These are phyloP conservation scores for Actias luna DNA, from an alignment of 2,888 invertebrate genomes.

Conservation along the genomic window DNA sequence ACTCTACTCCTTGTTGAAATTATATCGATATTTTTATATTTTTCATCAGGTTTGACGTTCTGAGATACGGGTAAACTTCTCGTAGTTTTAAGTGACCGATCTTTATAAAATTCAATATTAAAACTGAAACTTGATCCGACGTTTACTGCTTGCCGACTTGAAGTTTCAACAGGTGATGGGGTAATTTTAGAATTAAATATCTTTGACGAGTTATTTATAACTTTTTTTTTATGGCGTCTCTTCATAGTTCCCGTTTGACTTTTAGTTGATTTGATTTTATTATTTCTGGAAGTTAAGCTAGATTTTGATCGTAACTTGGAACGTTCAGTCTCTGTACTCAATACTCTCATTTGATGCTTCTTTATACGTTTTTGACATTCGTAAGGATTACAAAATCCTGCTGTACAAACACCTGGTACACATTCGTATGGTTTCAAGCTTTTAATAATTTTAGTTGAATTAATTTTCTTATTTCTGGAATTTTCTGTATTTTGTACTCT, in stretches of 20 bases:
- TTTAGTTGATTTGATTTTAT: constrained; percentile 6
- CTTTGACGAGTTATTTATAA: not conserved
- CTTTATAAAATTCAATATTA: constrained; percentile 43
- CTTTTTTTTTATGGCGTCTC: not conserved
- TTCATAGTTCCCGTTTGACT: not conserved
- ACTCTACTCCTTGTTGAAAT: constrained; percentile 22
- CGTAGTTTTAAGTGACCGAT: constrained; percentile 20
- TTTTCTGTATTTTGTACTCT: constrained; percentile 18
- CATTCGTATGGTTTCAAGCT: constrained; percentile 30
- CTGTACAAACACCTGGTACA: constrained; percentile 22
- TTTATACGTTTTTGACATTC: constrained; percentile 32
- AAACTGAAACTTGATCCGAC: constrained; percentile 43
- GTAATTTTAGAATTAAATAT: not conserved
- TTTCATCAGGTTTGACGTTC: not conserved
- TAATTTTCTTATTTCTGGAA: constrained; percentile 7
- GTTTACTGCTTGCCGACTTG: constrained; percentile 34
- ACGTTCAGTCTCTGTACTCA: not conserved
- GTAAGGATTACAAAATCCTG: constrained; percentile 29
- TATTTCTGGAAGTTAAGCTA: constrained; percentile 18
- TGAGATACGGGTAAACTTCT: constrained; percentile 15
- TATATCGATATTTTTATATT: constrained; percentile 21
- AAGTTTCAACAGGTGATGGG: constrained; percentile 7
- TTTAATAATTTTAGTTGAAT: constrained; percentile 13
- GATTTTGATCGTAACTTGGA: constrained; percentile 16
- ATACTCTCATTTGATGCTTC: constrained; percentile 22